These are phyloP conservation scores for Campoletis raptor DNA, from an alignment of 2,888 invertebrate species.

Conservation along the genomic window DNA sequence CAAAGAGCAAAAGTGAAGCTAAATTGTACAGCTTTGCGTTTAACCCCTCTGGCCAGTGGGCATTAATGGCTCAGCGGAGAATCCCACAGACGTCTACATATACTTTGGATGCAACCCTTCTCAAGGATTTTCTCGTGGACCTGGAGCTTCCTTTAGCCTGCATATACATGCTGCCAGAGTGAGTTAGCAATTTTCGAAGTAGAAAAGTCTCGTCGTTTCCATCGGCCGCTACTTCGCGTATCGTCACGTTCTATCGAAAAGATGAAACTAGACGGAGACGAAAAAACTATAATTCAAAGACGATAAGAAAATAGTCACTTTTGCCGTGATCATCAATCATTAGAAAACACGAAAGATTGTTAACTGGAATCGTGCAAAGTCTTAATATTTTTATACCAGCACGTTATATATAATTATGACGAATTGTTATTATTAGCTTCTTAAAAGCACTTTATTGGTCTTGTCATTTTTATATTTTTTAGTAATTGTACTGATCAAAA, in stretches of 20 bases:
- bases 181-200: conserved; percentile 43
- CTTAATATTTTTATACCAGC: no score
- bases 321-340: no score
- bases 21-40: conserved; percentile 73
- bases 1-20: conserved; percentile 66
- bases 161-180: conserved; percentile 16
- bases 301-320: no score
- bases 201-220: conserved; percentile 36
- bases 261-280: conserved; percentile 8
- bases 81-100: conserved; percentile 27
- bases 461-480: no score
- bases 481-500: background rate
- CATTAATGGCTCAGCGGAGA: conserved; percentile 53
- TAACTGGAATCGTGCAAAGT: no score
- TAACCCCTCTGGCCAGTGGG: conserved; percentile 71
- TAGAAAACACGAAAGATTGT: no score
- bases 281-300: no score
- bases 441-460: background rate
- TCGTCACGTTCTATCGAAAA: conserved; percentile 65
- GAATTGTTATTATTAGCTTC: no score
- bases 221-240: conserved; percentile 8
- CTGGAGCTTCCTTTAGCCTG: background rate
- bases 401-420: no score
- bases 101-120: background rate
- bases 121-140: conserved; percentile 4